Percentiles rank a stretch among this genome's conserved stretches.
These are phyloP conservation scores for Morpho deidamia DNA, from an alignment of 2,888 invertebrate genomes.

Conservation along the genomic window DNA sequence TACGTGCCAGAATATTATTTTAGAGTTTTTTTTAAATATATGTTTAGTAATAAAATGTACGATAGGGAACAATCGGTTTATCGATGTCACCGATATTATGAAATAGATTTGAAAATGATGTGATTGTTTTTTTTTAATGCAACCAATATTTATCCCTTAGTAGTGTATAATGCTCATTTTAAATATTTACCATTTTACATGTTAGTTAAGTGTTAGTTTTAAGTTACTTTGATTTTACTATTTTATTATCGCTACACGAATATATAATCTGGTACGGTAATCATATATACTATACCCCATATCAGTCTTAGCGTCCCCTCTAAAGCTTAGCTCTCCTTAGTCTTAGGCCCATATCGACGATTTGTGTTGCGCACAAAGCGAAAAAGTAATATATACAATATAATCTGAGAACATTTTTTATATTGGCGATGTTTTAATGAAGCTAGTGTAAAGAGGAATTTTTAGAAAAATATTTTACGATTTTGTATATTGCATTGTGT, in stretches of 20 bases:
- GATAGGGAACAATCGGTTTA: constrained; percentile 46
- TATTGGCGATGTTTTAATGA: constrained; percentile 37
- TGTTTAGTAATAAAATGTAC: constrained; percentile 45
- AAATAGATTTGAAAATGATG: constrained; percentile 43
- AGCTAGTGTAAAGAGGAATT: constrained; percentile 41
- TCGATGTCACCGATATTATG: constrained; percentile 33
- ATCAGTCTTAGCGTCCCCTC: constrained; percentile 34
- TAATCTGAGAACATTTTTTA: constrained; percentile 28
- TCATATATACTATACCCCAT: constrained; percentile 37
- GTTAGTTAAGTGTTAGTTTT: constrained; percentile 60
- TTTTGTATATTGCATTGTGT: constrained; percentile 29
- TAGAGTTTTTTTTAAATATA: constrained; percentile 56
- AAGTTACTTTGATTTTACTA: constrained; percentile 57
- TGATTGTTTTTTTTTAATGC: constrained; percentile 52
- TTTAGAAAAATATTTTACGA: constrained; percentile 33
- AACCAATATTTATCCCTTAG: constrained; percentile 70
- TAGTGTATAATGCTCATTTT: constrained; percentile 73
- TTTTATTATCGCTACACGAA: constrained; percentile 37
- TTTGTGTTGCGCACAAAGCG: constrained; percentile 62
- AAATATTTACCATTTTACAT: constrained; percentile 71
- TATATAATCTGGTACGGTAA: constrained; percentile 49
- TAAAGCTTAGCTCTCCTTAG: constrained; percentile 50
- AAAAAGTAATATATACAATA: constrained; percentile 5
- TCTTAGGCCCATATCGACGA: constrained; percentile 35
- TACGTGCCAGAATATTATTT: constrained; percentile 73